Evolutionary conservation across 2,113 vertebrate genomes (phyloP).

Genomic region (Elachura formosa): DNA sequence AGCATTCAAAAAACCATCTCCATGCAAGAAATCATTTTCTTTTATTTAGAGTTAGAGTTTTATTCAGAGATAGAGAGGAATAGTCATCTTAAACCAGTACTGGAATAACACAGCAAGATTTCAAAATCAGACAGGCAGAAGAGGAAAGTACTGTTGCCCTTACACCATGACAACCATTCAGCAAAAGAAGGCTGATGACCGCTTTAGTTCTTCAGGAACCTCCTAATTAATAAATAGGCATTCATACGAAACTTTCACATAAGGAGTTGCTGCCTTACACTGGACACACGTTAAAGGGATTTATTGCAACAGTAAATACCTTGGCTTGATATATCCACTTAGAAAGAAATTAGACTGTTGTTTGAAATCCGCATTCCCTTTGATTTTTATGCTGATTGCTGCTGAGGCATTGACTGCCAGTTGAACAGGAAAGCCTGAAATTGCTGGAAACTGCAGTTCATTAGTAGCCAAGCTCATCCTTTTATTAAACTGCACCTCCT

Average conservation of each 20-base stretch:
- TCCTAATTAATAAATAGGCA: background rate
- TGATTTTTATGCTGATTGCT: slow-evolving; percentile 71
- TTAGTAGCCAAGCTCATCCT: slow-evolving; percentile 73
- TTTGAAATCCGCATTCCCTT: slow-evolving; percentile 75
- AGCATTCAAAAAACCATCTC: background rate
- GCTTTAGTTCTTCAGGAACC: background rate
- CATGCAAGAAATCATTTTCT: background rate
- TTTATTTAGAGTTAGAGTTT: too few species aligned
- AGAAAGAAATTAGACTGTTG: slow-evolving; percentile 77
- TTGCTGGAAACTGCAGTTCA: slow-evolving; percentile 76
- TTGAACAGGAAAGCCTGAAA: slow-evolving; percentile 80
- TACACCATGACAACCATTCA: background rate
- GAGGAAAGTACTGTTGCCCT: background rate
- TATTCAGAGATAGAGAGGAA: background rate
- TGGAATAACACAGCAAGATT: background rate
- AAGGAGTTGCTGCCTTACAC: background rate
- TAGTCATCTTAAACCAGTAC: background rate
- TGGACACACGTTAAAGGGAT: background rate
- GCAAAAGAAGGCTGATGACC: background rate
- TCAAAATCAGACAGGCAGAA: background rate
- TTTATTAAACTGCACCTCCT: slow-evolving; percentile 79
- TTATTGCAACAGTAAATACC: slow-evolving; percentile 53
- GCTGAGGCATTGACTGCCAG: slow-evolving; percentile 79
- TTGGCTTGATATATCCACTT: slow-evolving; percentile 81
- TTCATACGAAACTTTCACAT: background rate